These are phyloP conservation scores for Rotaria magnacalcarata DNA, from an alignment of 2,888 invertebrate genomes.

Conservation along the genomic window DNA sequence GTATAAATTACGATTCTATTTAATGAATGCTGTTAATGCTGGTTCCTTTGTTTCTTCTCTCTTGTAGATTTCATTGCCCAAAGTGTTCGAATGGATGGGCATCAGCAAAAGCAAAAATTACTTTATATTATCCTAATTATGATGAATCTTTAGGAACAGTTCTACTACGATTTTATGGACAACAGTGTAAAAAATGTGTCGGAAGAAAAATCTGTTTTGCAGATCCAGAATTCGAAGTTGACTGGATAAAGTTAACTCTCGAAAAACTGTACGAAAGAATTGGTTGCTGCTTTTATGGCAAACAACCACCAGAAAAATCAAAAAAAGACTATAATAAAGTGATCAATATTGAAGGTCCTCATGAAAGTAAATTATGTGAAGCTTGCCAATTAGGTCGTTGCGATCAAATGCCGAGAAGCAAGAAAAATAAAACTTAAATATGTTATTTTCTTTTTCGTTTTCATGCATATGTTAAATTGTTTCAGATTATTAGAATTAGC, in stretches of 20 bases:
- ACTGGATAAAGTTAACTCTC: background rate
- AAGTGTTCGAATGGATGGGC: background rate
- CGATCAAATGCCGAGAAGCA: background rate
- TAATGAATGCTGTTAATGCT: background rate
- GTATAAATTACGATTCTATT: background rate
- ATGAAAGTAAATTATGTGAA: background rate
- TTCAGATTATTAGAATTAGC: background rate
- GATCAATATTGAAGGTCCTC: background rate
- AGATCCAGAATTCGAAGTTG: background rate
- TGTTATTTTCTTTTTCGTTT: background rate
- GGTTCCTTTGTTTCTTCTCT: background rate
- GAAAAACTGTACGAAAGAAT: background rate
- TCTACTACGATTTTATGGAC: background rate
- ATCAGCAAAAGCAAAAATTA: background rate
- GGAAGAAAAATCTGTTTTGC: background rate
- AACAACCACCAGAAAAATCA: background rate
- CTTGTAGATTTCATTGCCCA: background rate
- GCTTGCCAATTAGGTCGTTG: background rate
- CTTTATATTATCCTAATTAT: background rate
- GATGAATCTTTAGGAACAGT: background rate
- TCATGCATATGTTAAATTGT: background rate
- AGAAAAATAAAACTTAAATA: background rate
- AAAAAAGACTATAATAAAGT: background rate
- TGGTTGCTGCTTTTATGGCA: background rate
- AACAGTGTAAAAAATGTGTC: background rate